These are phyloP conservation scores for Protobothrops flavoviridis DNA, from an alignment of 2,113 vertebrate genomes.

Conservation along the genomic window DNA sequence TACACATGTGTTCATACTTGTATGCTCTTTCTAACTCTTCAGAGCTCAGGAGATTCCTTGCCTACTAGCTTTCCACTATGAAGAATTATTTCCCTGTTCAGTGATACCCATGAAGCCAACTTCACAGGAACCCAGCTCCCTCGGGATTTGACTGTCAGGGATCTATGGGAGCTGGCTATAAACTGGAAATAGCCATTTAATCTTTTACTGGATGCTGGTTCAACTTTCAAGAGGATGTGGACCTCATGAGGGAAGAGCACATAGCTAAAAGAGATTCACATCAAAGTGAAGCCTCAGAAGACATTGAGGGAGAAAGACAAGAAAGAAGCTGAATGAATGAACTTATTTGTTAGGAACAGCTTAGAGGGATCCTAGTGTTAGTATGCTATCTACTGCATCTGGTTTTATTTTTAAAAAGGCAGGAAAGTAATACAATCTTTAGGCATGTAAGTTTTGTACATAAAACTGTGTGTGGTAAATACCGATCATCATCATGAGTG, in stretches of 20 bases:
- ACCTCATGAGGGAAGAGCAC: not conserved
- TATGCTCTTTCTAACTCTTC: conserved; percentile 25
- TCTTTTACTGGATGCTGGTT: not conserved
- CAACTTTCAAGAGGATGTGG: not conserved
- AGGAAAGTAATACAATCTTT: not conserved
- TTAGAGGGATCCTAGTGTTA: not conserved
- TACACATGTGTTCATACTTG: not conserved
- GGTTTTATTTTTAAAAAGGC: not conserved
- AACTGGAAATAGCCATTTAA: not conserved
- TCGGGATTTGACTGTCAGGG: not conserved
- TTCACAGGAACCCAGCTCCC: conserved; percentile 1
- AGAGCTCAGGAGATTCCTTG: conserved; percentile 26
- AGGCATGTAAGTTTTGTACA: not conserved
- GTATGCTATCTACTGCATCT: not conserved
- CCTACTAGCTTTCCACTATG: conserved; percentile 44
- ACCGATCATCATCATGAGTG: not conserved
- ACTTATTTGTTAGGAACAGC: not conserved
- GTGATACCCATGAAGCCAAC: conserved; percentile 51
- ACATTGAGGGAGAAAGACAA: not conserved
- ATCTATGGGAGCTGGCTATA: not conserved
- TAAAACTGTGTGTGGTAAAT: not conserved
- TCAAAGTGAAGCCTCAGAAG: not conserved
- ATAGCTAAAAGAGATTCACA: not conserved
- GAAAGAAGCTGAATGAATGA: not conserved
- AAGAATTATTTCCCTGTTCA: conserved; percentile 52